phyloP scores from a whole-genome alignment of 1,140 invertebrate genomes.

The Ladona fulva region DNA sequence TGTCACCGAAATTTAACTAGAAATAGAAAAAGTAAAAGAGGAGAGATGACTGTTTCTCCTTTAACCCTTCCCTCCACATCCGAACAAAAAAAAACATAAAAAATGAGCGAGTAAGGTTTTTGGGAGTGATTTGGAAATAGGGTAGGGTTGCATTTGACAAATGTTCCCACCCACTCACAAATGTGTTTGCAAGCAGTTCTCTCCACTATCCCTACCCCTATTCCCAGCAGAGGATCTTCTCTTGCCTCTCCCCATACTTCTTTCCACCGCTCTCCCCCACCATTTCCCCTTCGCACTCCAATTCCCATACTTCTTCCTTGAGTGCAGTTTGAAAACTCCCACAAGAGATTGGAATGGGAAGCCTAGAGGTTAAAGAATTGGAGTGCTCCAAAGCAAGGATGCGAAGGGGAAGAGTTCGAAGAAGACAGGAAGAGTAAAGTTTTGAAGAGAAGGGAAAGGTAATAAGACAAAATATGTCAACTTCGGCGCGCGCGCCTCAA shows the following conservation, averaged over 20 bases:
- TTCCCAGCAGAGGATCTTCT: neutral
- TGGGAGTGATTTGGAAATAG: constrained; percentile 9
- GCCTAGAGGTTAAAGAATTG: neutral
- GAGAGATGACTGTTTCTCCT: neutral
- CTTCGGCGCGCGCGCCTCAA: too few species aligned
- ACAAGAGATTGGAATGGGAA: constrained; percentile 1
- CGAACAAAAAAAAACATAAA: neutral
- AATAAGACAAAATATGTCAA: too few species aligned
- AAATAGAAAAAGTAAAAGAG: neutral
- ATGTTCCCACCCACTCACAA: constrained; percentile 3
- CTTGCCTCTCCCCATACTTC: neutral
- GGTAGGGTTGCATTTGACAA: neutral
- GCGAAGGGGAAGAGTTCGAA: neutral
- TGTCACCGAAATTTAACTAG: too few species aligned
- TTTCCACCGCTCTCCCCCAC: neutral
- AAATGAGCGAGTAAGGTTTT: neutral
- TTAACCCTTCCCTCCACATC: neutral
- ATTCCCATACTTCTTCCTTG: constrained; percentile 4
- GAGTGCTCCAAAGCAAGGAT: neutral
- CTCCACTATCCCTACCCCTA: neutral
- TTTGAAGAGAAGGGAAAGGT: too few species aligned
- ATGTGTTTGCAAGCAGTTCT: constrained; percentile 4
- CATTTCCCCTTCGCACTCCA: neutral
- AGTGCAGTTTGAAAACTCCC: constrained; percentile 3
- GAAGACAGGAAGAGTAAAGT: too few species aligned